A percentile compares a stretch with the other conserved stretches of the same genome.
phyloP scores from a whole-genome alignment of 1,140 invertebrate genomes.

The Aphaenogaster floridana region DNA sequence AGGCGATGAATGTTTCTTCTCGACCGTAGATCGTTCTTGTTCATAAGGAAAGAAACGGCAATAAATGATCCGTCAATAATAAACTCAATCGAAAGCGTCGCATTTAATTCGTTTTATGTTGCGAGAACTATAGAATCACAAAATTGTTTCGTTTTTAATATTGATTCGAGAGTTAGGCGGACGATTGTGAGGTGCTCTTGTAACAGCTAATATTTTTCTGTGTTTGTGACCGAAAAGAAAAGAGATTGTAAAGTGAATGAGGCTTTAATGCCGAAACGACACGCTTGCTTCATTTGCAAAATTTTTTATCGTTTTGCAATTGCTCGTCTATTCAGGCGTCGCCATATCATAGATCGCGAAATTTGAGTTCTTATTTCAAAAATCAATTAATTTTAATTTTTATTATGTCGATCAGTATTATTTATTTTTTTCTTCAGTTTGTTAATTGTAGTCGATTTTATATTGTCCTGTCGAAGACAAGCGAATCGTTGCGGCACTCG shows the following conservation, averaged over 20 bases:
- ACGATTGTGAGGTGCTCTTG: constrained; percentile 42
- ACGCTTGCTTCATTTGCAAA: constrained; percentile 32
- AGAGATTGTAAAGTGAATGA: constrained; percentile 34
- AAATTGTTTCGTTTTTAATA: constrained; percentile 11
- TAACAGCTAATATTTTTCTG: constrained; percentile 35
- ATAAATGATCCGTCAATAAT: constrained; percentile 44
- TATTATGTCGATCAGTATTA: background rate
- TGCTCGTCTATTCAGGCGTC: background rate
- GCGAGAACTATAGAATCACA: constrained; percentile 1
- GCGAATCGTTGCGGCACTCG: constrained; percentile 57
- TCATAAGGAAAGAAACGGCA: constrained; percentile 13
- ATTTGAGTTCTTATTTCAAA: background rate
- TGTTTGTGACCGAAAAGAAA: constrained; percentile 27
- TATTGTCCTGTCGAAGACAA: constrained; percentile 33
- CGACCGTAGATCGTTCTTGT: constrained; percentile 22
- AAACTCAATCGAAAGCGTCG: background rate
- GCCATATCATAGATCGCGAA: background rate
- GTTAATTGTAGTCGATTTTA: background rate
- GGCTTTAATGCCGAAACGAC: constrained; percentile 36
- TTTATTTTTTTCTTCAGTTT: background rate
- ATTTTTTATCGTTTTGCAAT: constrained; percentile 39
- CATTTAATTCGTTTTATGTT: constrained; percentile 30
- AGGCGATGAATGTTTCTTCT: constrained; percentile 24
- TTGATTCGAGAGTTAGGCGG: constrained; percentile 30
- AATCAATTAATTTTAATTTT: constrained; percentile 31